Base-by-base conservation (phyloP, 2,797 vertebrate species). In the Lithobates sylvaticus region DNA sequence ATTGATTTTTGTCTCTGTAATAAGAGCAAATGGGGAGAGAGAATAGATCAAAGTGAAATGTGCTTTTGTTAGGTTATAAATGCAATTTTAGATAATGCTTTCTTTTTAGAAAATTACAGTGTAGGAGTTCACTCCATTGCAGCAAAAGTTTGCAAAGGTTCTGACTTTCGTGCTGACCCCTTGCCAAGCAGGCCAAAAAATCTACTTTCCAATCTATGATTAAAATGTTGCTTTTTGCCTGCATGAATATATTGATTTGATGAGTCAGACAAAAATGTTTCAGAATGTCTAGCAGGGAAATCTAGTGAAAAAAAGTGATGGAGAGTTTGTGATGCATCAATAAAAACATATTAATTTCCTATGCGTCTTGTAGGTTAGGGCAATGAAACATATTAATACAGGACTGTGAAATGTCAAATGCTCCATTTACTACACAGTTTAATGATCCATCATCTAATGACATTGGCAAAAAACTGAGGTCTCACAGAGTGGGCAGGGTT, bases 1-100 rank as follows among this genome's bases (percentile, higher is more conserved):
- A 86, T 86, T 77, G 79, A 86, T 86, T 86, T 86, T 86, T 78
- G 80, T 83, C 65, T 73, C 50, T 67, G 85, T 78, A 86, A 75
- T 75, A 82, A 82, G 39, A 71, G 72, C 23, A 82, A 64, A 86
- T 26, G n/a, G 72, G 68, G 34, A 71, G 34, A 72, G 29, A 86
- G 68, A 72, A 82, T 50, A 72, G 70, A 85, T 85, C 65, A 86
- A 86, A 82, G 85, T 61, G 72, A 76, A 44, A 86, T 71, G 47
- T 64, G 50, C 34, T 36, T 81, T 86, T 86, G 61, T 81, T 81
- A n/a, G 13, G 64, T 16, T 68, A 70, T 18, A 76, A 76, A 81
- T 77, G 64, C 67, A 86, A 81, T 86, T 76, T 86, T 47, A 76
- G 64, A 76, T 76, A 81, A 81, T 76, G 72, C 75, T 86, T 86